Evolutionary conservation across 2,888 invertebrate genomes (phyloP).

Genomic region (Mimachlamys varia): DNA sequence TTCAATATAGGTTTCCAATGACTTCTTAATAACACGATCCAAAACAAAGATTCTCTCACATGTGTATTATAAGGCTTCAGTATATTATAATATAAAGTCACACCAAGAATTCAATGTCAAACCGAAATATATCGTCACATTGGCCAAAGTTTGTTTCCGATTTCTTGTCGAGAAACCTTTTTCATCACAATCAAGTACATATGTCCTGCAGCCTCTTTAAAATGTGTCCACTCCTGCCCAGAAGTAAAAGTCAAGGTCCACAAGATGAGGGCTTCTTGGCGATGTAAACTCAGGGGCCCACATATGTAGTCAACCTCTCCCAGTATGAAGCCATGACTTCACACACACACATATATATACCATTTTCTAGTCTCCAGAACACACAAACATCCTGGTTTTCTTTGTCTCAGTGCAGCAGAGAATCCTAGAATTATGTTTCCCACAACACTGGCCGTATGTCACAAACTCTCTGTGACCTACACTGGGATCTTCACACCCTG

Average conservation of each 20-base stretch:
- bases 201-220: background rate
- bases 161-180: background rate
- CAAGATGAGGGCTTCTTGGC: background rate
- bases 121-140: background rate
- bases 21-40: background rate
- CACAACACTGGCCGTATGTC: constrained; percentile 1
- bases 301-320: background rate
- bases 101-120: background rate
- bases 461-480: constrained; percentile 45
- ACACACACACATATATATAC: background rate
- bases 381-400: too few species aligned
- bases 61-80: background rate
- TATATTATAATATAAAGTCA: background rate
- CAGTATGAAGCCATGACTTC: background rate
- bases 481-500: constrained; percentile 71
- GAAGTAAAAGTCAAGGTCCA: background rate
- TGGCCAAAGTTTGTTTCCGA: background rate
- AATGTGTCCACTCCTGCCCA: background rate
- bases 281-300: background rate
- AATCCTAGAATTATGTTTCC: background rate
- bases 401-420: background rate
- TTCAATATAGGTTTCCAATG: background rate
- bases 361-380: background rate
- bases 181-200: background rate
- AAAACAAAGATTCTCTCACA: background rate